Evolutionary conservation across 2,888 invertebrate genomes (phyloP).

Genomic region (Himalopsyche tibetana): DNA sequence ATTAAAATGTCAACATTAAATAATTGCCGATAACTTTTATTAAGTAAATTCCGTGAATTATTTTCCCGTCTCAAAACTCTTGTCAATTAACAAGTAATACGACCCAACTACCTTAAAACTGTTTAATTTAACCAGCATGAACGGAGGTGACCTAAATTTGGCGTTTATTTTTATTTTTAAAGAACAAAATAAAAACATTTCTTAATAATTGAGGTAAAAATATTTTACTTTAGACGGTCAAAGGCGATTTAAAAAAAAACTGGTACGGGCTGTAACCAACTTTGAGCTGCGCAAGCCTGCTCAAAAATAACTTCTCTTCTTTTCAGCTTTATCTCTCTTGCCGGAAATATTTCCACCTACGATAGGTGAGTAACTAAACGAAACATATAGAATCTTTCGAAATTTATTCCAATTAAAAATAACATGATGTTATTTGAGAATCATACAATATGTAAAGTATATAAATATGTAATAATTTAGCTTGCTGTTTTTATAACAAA

Average conservation of each 20-base stretch:
- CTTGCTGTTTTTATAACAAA: no score
- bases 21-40: no score
- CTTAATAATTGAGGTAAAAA: slow-evolving; percentile 9
- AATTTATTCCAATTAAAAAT: no score
- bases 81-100: no score
- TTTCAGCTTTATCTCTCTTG: slow-evolving; percentile 5
- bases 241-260: not conserved
- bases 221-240: not conserved
- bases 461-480: no score
- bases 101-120: no score
- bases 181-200: not conserved
- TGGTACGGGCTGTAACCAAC: not conserved
- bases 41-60: no score
- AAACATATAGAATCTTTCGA: no score
- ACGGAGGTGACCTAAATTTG: not conserved
- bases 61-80: no score
- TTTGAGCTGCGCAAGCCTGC: slow-evolving; percentile 1
- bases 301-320: slow-evolving; percentile 10
- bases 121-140: not conserved
- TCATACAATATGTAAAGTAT: no score
- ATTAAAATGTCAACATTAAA: no score
- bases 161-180: not conserved
- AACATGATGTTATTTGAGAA: no score
- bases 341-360: slow-evolving; percentile 13
- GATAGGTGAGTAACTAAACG: not conserved